Evolutionary conservation across 2,888 invertebrate species (phyloP).

Genomic region (Stomorhina lunata): DNA sequence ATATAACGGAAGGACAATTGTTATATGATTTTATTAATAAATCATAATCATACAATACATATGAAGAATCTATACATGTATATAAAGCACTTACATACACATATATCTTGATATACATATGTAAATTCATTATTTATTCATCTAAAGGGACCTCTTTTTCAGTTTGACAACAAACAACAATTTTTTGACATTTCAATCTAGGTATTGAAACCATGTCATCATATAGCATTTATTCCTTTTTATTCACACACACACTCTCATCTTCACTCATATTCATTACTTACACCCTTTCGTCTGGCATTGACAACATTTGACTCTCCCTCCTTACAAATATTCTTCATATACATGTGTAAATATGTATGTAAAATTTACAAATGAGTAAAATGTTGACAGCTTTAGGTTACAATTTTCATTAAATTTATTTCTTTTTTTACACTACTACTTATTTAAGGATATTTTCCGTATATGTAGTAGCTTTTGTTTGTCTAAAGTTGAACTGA

Average conservation of each 20-base stretch:
- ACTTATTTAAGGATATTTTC: not conserved
- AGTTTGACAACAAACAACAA: constrained; percentile 34
- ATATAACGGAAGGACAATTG: constrained; percentile 41
- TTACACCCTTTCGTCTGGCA: constrained; percentile 9
- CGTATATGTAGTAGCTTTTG: not conserved
- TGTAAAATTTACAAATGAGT: too few relatives aligned
- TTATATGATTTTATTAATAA: constrained; percentile 71
- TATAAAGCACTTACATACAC: constrained; percentile 37
- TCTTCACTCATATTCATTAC: too few relatives aligned
- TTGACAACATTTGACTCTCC: not conserved
- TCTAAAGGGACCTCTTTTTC: constrained; percentile 28
- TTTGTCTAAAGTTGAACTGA: not conserved
- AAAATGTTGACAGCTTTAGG: not conserved
- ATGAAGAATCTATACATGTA: constrained; percentile 66
- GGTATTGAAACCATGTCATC: constrained; percentile 56
- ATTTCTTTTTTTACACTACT: not conserved
- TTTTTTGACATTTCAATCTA: constrained; percentile 57
- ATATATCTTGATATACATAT: too few relatives aligned
- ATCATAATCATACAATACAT: constrained; percentile 66
- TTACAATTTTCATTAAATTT: constrained; percentile 2
- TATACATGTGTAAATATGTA: not conserved
- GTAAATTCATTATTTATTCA: constrained; percentile 36
- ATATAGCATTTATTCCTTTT: constrained; percentile 25
- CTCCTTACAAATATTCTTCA: not conserved
- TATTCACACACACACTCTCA: not conserved